Conservation (phyloP, 1,140 invertebrate species). For the Euura lappo region DNA sequence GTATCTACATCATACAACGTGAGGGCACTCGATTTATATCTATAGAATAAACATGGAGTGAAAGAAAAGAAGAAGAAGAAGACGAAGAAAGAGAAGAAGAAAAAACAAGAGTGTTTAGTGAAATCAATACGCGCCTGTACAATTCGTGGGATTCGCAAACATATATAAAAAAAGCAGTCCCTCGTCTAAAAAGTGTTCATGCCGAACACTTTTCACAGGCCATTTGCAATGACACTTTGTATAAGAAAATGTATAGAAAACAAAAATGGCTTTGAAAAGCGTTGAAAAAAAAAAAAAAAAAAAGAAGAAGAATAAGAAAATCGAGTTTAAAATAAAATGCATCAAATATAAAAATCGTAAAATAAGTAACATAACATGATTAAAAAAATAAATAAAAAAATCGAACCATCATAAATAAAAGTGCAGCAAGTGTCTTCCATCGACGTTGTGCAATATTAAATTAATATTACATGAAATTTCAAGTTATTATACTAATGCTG, state of each 20-base stretch:
- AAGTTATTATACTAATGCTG: not conserved
- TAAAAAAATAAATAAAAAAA: not conserved
- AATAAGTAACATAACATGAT: not conserved
- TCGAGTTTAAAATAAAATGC: too few species aligned
- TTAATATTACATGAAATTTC: not conserved
- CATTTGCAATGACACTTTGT: slow-evolving; percentile 25
- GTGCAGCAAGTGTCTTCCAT: slow-evolving; percentile 2
- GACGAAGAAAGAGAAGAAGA: not conserved
- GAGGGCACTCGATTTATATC: not conserved
- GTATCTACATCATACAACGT: not conserved
- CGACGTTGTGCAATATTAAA: not conserved
- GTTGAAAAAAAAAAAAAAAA: slow-evolving; percentile 22
- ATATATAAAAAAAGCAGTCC: slow-evolving; percentile 35
- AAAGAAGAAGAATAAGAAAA: not conserved
- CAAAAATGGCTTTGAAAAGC: slow-evolving; percentile 10
- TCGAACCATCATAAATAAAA: not conserved
- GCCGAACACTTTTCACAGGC: not conserved
- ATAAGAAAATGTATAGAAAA: slow-evolving; percentile 12
- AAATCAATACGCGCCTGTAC: slow-evolving; percentile 10
- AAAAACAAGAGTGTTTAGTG: slow-evolving; percentile 8
- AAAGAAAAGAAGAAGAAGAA: slow-evolving; percentile 6
- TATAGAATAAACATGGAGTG: slow-evolving; percentile 6
- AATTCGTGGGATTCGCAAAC: slow-evolving; percentile 27
- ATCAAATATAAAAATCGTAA: not conserved
- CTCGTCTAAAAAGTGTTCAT: not conserved